Evolutionary conservation across 2,113 vertebrate genomes (phyloP).

Genomic region (Tachysurus fulvidraco): DNA sequence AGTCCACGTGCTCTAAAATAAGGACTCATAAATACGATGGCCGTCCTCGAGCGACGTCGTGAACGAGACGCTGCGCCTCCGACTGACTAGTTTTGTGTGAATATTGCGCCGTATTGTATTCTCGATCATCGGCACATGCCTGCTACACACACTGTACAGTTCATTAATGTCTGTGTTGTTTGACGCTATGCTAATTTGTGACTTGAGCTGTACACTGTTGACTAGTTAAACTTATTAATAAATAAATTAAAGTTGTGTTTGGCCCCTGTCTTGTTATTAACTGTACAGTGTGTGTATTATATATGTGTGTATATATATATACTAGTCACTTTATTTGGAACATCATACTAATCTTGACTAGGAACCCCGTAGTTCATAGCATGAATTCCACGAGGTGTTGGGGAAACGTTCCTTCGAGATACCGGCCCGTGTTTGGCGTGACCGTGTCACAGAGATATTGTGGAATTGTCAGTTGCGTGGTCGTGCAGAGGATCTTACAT

Average conservation of each 20-base stretch:
- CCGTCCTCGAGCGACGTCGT: background rate
- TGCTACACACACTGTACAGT: constrained; percentile 71
- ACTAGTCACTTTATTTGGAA: background rate
- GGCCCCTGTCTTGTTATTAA: constrained; percentile 59
- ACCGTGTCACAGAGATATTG: background rate
- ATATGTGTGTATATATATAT: background rate
- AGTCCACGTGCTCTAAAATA: background rate
- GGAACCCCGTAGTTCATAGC: background rate
- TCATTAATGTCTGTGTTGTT: constrained; percentile 80
- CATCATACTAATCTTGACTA: background rate
- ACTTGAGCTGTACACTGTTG: constrained; percentile 80
- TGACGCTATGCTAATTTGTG: constrained; percentile 76
- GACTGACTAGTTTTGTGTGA: constrained; percentile 9
- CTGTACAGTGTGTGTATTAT: background rate
- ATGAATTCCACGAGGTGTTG: background rate
- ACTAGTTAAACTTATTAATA: constrained; percentile 74
- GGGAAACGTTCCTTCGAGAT: background rate
- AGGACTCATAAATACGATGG: background rate
- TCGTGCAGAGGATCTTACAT: background rate
- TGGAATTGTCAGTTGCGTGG: background rate
- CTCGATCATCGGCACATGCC: constrained; percentile 62
- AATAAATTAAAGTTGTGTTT: constrained; percentile 76
- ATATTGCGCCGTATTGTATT: constrained; percentile 59
- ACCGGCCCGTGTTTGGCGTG: background rate
- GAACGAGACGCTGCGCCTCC: background rate